These are phyloP conservation scores for Gila robusta DNA, from an alignment of 2,797 vertebrate genomes.

Conservation along the genomic window DNA sequence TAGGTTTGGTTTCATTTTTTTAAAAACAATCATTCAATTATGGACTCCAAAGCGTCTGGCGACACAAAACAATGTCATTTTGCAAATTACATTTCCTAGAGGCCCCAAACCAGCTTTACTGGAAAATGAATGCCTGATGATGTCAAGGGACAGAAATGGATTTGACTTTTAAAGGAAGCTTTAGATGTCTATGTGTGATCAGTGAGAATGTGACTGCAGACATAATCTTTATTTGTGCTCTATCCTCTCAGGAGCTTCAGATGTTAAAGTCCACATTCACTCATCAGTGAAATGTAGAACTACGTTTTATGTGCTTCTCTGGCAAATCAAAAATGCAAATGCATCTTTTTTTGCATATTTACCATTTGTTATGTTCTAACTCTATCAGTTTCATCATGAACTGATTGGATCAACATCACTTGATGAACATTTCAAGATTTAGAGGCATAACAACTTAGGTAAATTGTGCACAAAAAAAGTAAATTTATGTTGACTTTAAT, in stretches of 20 bases:
- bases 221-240: background rate
- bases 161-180: conserved; percentile 55
- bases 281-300: background rate
- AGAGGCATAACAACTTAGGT: background rate
- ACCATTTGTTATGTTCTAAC: background rate
- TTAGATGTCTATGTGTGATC: conserved; percentile 29
- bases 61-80: conserved; percentile 6
- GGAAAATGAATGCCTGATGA: background rate
- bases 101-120: background rate
- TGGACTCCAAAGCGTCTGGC: background rate
- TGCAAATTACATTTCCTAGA: background rate
- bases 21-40: background rate
- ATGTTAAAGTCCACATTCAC: background rate
- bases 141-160: background rate
- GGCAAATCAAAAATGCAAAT: background rate
- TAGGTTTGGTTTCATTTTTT: background rate
- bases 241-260: background rate
- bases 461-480: background rate
- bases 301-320: background rate
- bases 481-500: background rate
- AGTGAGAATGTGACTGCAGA: background rate
- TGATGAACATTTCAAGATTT: background rate
- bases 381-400: background rate
- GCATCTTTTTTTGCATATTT: background rate
- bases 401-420: background rate